Evolutionary conservation across 2,888 invertebrate species (phyloP).

Genomic region (Tupiocoris notatus): DNA sequence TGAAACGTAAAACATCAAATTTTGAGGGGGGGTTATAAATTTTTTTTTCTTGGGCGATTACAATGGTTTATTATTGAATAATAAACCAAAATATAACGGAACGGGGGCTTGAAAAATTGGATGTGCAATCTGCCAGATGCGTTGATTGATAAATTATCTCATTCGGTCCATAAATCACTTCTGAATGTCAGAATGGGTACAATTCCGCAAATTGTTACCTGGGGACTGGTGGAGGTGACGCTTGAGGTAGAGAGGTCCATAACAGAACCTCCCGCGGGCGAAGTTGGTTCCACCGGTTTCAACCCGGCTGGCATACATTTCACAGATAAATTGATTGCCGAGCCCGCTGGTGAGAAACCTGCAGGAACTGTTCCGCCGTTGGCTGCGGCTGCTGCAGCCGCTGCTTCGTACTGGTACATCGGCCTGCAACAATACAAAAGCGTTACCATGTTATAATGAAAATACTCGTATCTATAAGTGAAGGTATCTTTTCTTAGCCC

Average conservation of each 20-base stretch:
- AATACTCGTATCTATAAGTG: no score
- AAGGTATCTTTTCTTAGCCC: no score
- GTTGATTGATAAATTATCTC: no score
- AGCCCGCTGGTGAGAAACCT: constrained; percentile 61
- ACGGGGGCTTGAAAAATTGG: no score
- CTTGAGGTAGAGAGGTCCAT: constrained; percentile 85
- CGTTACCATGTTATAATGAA: not conserved
- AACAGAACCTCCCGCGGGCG: constrained; percentile 55
- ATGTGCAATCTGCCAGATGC: no score
- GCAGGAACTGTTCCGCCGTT: constrained; percentile 55
- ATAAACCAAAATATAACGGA: no score
- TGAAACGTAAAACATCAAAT: no score
- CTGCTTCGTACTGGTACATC: constrained; percentile 79
- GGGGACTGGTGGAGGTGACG: constrained; percentile 79
- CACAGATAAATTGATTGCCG: constrained; percentile 71
- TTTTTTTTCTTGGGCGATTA: no score
- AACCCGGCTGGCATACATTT: constrained; percentile 69
- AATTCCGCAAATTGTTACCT: constrained; percentile 63
- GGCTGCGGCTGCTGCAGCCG: constrained; percentile 55
- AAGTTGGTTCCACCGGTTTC: constrained; percentile 49
- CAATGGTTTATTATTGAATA: no score
- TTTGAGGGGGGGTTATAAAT: no score
- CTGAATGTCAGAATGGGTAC: no score
- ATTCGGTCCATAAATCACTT: no score
- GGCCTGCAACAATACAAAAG: constrained; percentile 59